Conservation (phyloP, 1,140 invertebrate species). For the Reticulitermes speratus region DNA sequence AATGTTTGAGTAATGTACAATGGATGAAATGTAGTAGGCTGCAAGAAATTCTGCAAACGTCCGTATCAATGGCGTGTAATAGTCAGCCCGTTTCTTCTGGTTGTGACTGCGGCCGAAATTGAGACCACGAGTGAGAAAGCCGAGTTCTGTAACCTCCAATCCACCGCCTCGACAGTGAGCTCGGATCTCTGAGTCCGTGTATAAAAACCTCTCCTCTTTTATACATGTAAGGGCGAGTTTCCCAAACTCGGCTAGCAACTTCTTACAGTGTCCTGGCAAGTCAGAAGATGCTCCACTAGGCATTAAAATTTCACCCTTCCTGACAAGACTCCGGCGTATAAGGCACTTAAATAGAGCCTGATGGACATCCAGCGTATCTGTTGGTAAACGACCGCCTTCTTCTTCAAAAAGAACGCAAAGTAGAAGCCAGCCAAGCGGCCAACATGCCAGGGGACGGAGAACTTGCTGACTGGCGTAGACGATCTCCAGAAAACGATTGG, state of each 20-base stretch:
- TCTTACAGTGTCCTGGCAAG: conserved; percentile 50
- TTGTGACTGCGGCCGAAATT: conserved; percentile 45
- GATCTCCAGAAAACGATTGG: conserved; percentile 37
- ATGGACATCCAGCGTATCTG: conserved; percentile 47
- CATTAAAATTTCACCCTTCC: conserved; percentile 32
- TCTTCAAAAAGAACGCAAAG: conserved; percentile 54
- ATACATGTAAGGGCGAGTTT: conserved; percentile 50
- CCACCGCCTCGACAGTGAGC: conserved; percentile 39
- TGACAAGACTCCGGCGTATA: conserved; percentile 45
- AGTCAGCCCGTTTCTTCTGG: conserved; percentile 43
- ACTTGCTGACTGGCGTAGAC: conserved; percentile 38
- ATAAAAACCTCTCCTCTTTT: conserved; percentile 49
- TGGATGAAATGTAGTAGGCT: conserved; percentile 55
- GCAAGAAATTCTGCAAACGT: conserved; percentile 54
- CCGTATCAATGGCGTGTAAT: conserved; percentile 53
- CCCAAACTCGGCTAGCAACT: conserved; percentile 53
- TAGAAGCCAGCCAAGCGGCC: conserved; percentile 56
- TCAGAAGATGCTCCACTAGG: conserved; percentile 37
- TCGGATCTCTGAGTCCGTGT: conserved; percentile 50
- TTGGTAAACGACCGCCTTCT: conserved; percentile 41
- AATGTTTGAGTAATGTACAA: conserved; percentile 53
- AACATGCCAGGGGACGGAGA: conserved; percentile 50
- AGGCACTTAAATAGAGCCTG: conserved; percentile 51
- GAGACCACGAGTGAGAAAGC: conserved; percentile 48
- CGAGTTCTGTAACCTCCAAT: conserved; percentile 48